Conservation (phyloP, 2,888 invertebrate species). For the Caenorhabditis auriculariae region DNA sequence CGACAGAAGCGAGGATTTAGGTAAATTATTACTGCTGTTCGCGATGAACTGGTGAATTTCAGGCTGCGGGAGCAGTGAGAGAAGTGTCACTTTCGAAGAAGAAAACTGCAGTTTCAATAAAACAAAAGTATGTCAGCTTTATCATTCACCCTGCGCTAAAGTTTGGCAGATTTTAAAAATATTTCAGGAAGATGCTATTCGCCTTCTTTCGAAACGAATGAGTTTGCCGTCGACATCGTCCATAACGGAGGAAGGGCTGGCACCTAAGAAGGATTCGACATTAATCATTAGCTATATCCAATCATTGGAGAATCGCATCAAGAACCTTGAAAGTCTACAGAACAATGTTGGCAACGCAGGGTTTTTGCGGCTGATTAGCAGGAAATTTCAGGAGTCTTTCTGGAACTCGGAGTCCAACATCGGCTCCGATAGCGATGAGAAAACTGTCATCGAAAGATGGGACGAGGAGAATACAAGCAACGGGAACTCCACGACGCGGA, state of each 20-base stretch:
- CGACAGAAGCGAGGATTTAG: constrained; percentile 38
- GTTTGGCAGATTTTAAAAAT: neutral
- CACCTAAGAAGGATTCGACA: constrained; percentile 22
- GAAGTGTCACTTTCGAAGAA: too few relatives aligned
- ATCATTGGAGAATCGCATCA: constrained; percentile 83
- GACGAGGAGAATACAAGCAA: constrained; percentile 12
- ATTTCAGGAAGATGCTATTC: constrained; percentile 30
- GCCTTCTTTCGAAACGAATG: constrained; percentile 31
- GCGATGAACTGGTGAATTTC: neutral
- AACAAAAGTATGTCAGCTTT: too few relatives aligned
- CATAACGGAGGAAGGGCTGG: constrained; percentile 15
- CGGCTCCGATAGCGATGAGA: constrained; percentile 40
- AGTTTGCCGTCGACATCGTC: constrained; percentile 25
- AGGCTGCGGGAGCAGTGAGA: constrained; percentile 43
- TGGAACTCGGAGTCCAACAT: constrained; percentile 33
- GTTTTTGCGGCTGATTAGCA: neutral
- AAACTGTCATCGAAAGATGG: constrained; percentile 38
- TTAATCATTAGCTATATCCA: constrained; percentile 82
- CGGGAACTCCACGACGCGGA: constrained; percentile 1
- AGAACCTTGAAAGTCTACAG: constrained; percentile 64
- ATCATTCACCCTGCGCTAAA: too few relatives aligned
- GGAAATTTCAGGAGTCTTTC: constrained; percentile 26
- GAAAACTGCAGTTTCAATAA: too few relatives aligned
- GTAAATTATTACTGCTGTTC: too few relatives aligned
- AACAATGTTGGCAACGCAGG: constrained; percentile 15